Evolutionary conservation across 1,140 invertebrate species (phyloP).

Genomic region (Trichogramma pretiosum): DNA sequence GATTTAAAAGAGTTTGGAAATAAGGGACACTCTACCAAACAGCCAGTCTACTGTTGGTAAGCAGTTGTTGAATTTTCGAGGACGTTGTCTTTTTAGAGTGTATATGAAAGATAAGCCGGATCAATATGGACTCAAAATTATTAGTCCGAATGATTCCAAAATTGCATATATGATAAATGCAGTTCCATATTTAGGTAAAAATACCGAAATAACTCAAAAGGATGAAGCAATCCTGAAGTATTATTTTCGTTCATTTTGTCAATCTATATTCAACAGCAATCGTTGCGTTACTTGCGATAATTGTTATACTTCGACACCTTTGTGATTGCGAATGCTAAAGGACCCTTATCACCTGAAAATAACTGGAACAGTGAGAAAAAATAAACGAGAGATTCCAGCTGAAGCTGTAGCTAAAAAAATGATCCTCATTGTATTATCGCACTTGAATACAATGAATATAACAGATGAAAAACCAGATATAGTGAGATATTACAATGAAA

Average conservation of each 20-base stretch:
- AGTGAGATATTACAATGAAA: not conserved
- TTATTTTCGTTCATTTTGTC: conserved; percentile 15
- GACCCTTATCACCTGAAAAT: conserved; percentile 28
- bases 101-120: conserved; percentile 22
- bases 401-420: not conserved
- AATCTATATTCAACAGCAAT: conserved; percentile 27
- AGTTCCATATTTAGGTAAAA: conserved; percentile 31
- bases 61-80: conserved; percentile 27
- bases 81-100: conserved; percentile 28
- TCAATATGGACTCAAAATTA: conserved; percentile 29
- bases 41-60: conserved; percentile 26
- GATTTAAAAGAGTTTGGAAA: too few species aligned
- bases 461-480: not conserved
- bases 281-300: conserved; percentile 39
- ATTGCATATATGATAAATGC: conserved; percentile 25
- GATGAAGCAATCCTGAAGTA: conserved; percentile 23
- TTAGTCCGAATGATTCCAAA: conserved; percentile 27
- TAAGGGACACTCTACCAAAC: too few species aligned
- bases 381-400: conserved; percentile 30
- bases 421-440: not conserved
- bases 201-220: conserved; percentile 12
- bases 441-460: not conserved
- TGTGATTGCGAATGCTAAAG: conserved; percentile 22
- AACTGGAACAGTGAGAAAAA: conserved; percentile 27
- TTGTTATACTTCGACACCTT: conserved; percentile 35